These are phyloP conservation scores for Chymomyza costata DNA, from an alignment of 1,140 invertebrate genomes.

Conservation along the genomic window DNA sequence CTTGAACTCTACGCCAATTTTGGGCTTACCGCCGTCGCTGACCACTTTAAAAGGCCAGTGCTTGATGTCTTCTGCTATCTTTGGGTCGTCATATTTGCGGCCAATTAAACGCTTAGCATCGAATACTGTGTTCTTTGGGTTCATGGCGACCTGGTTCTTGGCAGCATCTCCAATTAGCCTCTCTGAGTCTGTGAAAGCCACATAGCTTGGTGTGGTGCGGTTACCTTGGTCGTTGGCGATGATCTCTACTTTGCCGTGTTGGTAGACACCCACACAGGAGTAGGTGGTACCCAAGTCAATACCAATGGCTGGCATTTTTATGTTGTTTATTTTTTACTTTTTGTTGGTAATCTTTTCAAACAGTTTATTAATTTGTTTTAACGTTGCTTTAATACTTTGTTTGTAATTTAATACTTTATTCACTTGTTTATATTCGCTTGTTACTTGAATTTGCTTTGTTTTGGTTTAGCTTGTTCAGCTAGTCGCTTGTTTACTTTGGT, in stretches of 20 bases:
- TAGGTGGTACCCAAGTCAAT: conserved; percentile 87
- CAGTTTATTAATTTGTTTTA: conserved; percentile 2
- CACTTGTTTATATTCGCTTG: conserved; percentile 1
- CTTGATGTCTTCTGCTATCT: conserved; percentile 85
- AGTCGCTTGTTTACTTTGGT: conserved; percentile 30
- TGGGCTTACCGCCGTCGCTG: conserved; percentile 81
- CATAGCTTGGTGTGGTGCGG: conserved; percentile 96
- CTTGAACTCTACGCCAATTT: conserved; percentile 85
- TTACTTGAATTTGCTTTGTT: conserved; percentile 8
- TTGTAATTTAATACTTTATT: neutral
- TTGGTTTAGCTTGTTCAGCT: conserved; percentile 40
- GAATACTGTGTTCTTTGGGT: conserved; percentile 69
- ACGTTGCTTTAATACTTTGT: conserved; percentile 2
- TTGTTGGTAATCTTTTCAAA: conserved; percentile 56
- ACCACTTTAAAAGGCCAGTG: conserved; percentile 86
- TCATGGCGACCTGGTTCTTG: conserved; percentile 78
- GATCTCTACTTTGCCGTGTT: conserved; percentile 92
- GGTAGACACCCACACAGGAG: conserved; percentile 87
- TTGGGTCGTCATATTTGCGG: conserved; percentile 81
- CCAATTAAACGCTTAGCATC: conserved; percentile 81
- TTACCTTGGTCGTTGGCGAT: conserved; percentile 97
- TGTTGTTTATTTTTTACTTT: conserved; percentile 51
- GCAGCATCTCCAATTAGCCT: conserved; percentile 97
- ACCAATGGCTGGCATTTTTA: conserved; percentile 80
- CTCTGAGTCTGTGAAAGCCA: conserved; percentile 96